phyloP scores from a whole-genome alignment of 2,888 invertebrate genomes.

The Drosophila siamana region DNA sequence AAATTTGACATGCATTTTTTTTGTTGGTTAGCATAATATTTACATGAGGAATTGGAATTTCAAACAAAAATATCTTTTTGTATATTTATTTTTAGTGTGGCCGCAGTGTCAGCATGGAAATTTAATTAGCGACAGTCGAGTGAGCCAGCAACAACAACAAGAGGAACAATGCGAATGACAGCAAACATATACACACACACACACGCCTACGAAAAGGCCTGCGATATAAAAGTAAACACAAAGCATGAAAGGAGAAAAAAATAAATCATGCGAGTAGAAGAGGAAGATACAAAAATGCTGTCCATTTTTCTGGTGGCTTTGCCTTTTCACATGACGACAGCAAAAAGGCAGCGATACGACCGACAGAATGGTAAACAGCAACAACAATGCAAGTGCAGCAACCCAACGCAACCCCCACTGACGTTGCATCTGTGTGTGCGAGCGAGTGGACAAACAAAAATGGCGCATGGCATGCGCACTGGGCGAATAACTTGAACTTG shows the following conservation, averaged over 20 bases:
- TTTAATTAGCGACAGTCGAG: constrained; percentile 75
- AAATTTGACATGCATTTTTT: constrained; percentile 32
- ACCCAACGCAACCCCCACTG: constrained; percentile 10
- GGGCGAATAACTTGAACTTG: constrained; percentile 85
- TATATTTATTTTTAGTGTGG: constrained; percentile 77
- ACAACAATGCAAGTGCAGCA: constrained; percentile 55
- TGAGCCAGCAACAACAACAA: constrained; percentile 43
- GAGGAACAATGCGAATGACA: constrained; percentile 29
- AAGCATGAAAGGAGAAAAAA: constrained; percentile 20
- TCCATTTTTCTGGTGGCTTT: constrained; percentile 27
- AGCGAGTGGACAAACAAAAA: constrained; percentile 56
- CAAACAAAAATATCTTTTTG: constrained; percentile 50
- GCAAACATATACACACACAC: constrained; percentile 22
- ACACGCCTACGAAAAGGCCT: constrained; percentile 26
- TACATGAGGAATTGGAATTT: constrained; percentile 37
- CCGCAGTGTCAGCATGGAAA: constrained; percentile 73
- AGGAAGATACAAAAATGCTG: constrained; percentile 27
- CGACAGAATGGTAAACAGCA: constrained; percentile 42
- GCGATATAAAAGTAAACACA: constrained; percentile 57
- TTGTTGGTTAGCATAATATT: constrained; percentile 41
- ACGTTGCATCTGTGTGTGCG: constrained; percentile 28
- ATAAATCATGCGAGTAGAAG: constrained; percentile 51
- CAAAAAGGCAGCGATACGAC: constrained; percentile 43
- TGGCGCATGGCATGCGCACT: constrained; percentile 82
- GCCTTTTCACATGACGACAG: constrained; percentile 74